Percentiles rank a stretch among this genome's conserved stretches.
phyloP scores from a whole-genome alignment of 2,797 vertebrate species.

The Hylomyscus alleni region DNA sequence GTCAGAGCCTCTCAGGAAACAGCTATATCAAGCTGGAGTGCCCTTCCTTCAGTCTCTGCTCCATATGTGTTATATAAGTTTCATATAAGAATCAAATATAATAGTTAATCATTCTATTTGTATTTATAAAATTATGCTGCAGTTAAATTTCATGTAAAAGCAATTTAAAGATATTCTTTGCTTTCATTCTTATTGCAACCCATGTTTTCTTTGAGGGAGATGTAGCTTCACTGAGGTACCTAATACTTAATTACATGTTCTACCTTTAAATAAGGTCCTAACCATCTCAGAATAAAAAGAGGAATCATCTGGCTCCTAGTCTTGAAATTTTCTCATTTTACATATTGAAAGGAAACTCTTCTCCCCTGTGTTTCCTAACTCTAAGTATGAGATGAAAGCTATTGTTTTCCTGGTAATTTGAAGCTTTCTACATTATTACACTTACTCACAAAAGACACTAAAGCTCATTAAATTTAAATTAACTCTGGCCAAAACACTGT shows the following conservation, averaged over 20 bases:
- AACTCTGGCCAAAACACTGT: neutral
- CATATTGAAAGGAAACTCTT: slow-evolving; percentile 35
- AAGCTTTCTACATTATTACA: neutral
- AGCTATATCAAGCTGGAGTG: too few species aligned
- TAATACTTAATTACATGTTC: neutral
- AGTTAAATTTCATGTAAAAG: neutral
- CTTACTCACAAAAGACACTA: neutral
- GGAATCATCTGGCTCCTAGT: neutral
- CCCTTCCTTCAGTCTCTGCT: too few species aligned
- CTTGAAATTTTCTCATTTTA: slow-evolving; percentile 10
- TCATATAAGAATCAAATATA: neutral
- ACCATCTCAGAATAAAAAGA: neutral
- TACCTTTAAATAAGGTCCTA: neutral
- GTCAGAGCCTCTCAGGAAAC: too few species aligned
- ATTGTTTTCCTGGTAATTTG: neutral
- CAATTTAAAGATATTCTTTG: slow-evolving; percentile 1
- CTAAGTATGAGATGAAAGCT: neutral
- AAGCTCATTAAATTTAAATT: neutral
- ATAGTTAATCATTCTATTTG: neutral
- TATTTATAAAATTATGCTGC: slow-evolving; percentile 3
- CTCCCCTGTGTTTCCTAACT: neutral
- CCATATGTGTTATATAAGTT: neutral
- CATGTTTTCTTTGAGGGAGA: neutral
- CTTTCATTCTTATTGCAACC: neutral
- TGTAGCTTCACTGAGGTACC: neutral